Evolutionary conservation across 2,113 vertebrate genomes (phyloP).

Genomic region (Oryzias javanicus): DNA sequence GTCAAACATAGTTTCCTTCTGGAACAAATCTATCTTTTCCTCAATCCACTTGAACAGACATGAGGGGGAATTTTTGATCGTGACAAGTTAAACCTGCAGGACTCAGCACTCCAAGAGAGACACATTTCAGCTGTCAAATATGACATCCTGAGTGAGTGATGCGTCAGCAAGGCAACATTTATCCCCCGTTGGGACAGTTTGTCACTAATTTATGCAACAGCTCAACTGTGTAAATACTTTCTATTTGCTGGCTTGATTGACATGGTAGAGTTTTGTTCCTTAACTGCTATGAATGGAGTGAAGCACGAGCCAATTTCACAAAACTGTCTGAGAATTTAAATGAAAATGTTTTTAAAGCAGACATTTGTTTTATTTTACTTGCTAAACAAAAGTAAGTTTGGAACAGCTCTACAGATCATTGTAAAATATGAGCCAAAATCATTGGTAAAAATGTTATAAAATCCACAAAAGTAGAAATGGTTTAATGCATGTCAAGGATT

Average conservation of each 20-base stretch:
- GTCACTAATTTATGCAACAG: constrained; percentile 53
- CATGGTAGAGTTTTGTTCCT: constrained; percentile 8
- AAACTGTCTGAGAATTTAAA: neutral
- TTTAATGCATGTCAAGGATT: no score
- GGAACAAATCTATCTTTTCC: constrained; percentile 35
- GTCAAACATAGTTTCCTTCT: constrained; percentile 31
- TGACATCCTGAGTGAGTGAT: constrained; percentile 48
- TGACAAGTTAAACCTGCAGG: constrained; percentile 35
- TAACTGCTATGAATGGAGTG: constrained; percentile 11
- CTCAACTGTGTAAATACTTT: constrained; percentile 55
- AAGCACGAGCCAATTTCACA: constrained; percentile 9
- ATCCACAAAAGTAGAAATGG: no score
- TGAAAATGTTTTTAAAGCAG: no score
- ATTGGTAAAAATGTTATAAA: no score
- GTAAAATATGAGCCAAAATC: no score
- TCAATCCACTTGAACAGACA: constrained; percentile 3
- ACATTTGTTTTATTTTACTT: no score
- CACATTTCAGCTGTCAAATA: constrained; percentile 52
- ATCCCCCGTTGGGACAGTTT: constrained; percentile 54
- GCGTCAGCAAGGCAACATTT: constrained; percentile 50
- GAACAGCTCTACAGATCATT: no score
- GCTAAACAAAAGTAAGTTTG: no score
- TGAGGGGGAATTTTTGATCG: constrained; percentile 25
- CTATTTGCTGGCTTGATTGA: constrained; percentile 42
- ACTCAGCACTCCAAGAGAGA: constrained; percentile 33